These are phyloP conservation scores for Tursiops truncatus DNA, from an alignment of 2,113 vertebrate species.

Conservation along the genomic window DNA sequence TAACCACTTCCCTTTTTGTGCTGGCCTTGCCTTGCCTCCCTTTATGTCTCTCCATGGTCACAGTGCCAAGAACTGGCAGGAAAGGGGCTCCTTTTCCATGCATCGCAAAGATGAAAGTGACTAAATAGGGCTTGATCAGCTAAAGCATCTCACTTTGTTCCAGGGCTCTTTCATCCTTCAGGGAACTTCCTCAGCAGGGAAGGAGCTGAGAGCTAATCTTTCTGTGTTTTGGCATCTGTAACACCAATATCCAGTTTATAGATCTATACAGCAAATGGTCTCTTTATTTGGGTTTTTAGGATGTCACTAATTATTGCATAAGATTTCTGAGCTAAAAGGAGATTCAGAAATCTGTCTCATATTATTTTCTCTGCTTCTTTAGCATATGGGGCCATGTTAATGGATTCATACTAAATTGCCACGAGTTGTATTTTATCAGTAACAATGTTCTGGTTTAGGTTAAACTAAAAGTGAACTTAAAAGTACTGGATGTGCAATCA, in stretches of 20 bases:
- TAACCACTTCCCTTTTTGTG: constrained; percentile 74
- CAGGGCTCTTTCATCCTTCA: constrained; percentile 79
- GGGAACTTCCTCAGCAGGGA: constrained; percentile 80
- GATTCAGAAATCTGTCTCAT: neutral
- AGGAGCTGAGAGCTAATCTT: constrained; percentile 80
- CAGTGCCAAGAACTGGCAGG: constrained; percentile 77
- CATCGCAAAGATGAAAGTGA: constrained; percentile 78
- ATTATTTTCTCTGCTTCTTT: constrained; percentile 59
- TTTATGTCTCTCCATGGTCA: neutral
- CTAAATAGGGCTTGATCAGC: constrained; percentile 73
- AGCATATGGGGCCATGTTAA: constrained; percentile 24
- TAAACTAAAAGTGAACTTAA: constrained; percentile 31
- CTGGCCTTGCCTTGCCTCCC: constrained; percentile 40
- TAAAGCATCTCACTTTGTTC: constrained; percentile 79
- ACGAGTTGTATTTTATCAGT: neutral
- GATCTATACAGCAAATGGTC: constrained; percentile 50
- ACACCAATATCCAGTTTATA: constrained; percentile 75
- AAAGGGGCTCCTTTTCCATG: constrained; percentile 63
- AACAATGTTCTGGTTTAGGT: neutral
- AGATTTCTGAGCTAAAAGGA: constrained; percentile 37
- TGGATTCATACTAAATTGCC: neutral
- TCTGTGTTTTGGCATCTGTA: constrained; percentile 72
- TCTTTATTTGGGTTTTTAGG: constrained; percentile 73
- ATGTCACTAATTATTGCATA: constrained; percentile 57
- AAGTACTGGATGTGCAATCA: neutral